Evolutionary conservation across 2,797 vertebrate genomes (phyloP).

Genomic region (Carduelis carduelis): DNA sequence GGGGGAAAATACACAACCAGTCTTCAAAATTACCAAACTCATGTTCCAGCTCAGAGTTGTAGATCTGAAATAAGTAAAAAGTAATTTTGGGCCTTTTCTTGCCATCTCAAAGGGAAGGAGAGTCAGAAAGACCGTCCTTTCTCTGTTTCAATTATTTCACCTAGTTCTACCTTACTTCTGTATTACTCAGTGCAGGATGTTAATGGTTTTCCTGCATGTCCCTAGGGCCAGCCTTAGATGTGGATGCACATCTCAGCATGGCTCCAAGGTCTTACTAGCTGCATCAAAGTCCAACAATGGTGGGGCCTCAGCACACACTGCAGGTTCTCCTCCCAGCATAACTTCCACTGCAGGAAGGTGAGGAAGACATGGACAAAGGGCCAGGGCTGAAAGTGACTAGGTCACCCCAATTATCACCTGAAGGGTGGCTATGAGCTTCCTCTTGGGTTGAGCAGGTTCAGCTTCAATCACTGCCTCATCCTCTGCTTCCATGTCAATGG

Average conservation of each 20-base stretch:
- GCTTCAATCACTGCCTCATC: conserved; percentile 74
- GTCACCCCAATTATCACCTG: conserved; percentile 72
- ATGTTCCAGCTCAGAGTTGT: conserved; percentile 84
- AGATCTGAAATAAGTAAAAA: conserved; percentile 78
- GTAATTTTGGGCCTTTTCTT: background rate
- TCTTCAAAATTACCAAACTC: conserved; percentile 92
- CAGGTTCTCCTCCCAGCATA: background rate
- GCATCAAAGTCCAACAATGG: background rate
- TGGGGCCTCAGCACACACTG: background rate
- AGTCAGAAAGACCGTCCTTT: background rate
- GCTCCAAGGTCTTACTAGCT: background rate
- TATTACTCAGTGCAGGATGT: background rate
- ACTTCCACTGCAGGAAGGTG: background rate
- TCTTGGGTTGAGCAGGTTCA: conserved; percentile 76
- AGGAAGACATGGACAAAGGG: background rate
- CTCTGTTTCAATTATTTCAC: background rate
- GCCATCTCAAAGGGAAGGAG: background rate
- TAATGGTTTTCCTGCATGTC: background rate
- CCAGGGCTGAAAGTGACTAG: background rate
- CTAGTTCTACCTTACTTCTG: background rate
- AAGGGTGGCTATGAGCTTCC: conserved; percentile 83
- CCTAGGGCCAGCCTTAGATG: background rate
- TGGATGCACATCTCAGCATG: background rate
- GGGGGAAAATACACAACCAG: conserved; percentile 86
- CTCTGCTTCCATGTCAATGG: conserved; percentile 75